Conservation (phyloP, 2,888 invertebrate species). For the Acutogordius australiensis region DNA sequence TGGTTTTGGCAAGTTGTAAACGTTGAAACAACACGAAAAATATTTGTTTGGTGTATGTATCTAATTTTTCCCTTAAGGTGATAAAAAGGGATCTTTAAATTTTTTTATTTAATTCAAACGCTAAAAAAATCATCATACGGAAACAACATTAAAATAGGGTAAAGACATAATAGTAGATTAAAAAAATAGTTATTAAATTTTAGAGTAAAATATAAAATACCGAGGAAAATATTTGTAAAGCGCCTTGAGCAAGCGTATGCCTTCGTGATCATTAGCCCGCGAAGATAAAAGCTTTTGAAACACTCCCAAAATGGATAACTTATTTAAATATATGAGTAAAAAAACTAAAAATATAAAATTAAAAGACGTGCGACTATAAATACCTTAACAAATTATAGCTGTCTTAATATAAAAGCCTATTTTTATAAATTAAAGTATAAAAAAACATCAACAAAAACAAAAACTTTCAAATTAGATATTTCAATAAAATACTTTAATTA, state of each 20-base stretch:
- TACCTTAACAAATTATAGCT: slow-evolving; percentile 10
- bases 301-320: slow-evolving; percentile 47
- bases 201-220: neutral
- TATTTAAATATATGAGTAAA: slow-evolving; percentile 35
- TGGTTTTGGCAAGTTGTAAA: slow-evolving; percentile 64
- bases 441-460: no score
- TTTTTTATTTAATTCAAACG: neutral
- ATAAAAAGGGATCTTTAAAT: neutral
- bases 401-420: no score
- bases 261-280: slow-evolving; percentile 75
- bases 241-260: no score
- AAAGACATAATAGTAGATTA: neutral
- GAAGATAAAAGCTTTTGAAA: slow-evolving; percentile 87
- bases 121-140: no score
- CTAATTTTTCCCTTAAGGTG: slow-evolving; percentile 35
- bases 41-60: slow-evolving; percentile 50
- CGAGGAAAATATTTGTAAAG: no score
- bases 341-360: slow-evolving; percentile 24
- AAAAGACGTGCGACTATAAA: slow-evolving; percentile 4
- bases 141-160: neutral
- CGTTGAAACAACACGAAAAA: slow-evolving; percentile 71
- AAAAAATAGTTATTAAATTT: neutral
- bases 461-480: no score
- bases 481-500: no score
- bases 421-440: no score